These are phyloP conservation scores for Anguilla rostrata DNA, from an alignment of 2,113 vertebrate genomes.

Conservation along the genomic window DNA sequence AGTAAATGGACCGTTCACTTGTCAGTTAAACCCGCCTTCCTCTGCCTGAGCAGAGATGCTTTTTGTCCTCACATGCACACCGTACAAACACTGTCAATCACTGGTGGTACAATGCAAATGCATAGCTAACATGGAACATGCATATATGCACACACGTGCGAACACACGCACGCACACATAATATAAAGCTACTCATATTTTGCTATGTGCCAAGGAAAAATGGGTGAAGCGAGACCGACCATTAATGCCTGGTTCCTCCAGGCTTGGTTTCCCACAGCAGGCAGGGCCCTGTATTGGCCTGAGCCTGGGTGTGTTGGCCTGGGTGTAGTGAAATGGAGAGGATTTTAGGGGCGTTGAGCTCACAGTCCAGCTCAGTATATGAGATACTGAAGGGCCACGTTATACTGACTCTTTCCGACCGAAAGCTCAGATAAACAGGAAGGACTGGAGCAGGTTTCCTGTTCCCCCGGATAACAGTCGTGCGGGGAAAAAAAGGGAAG, in stretches of 20 bases:
- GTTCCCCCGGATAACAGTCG: background rate
- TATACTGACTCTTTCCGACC: background rate
- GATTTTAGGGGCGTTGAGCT: background rate
- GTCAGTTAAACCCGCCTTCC: background rate
- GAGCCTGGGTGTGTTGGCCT: background rate
- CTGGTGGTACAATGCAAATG: background rate
- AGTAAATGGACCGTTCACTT: slow-evolving; percentile 24
- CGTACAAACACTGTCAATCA: background rate
- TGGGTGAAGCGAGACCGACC: background rate
- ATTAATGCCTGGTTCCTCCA: background rate
- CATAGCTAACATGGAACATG: no score
- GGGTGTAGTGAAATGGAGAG: background rate
- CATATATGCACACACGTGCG: no score
- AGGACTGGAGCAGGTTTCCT: background rate
- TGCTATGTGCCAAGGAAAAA: background rate
- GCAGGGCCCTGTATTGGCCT: background rate
- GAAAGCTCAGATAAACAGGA: background rate
- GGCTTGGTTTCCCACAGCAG: background rate
- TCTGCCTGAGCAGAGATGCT: background rate
- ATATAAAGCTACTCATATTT: no score
- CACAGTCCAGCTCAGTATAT: background rate
- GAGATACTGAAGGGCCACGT: background rate
- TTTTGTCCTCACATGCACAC: background rate
- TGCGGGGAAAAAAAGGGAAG: background rate
- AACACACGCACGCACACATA: no score